A percentile compares a stretch with the other conserved stretches of the same genome.
Evolutionary conservation across 2,797 vertebrate species (phyloP).

Genomic region (Anisognathus igniventris): DNA sequence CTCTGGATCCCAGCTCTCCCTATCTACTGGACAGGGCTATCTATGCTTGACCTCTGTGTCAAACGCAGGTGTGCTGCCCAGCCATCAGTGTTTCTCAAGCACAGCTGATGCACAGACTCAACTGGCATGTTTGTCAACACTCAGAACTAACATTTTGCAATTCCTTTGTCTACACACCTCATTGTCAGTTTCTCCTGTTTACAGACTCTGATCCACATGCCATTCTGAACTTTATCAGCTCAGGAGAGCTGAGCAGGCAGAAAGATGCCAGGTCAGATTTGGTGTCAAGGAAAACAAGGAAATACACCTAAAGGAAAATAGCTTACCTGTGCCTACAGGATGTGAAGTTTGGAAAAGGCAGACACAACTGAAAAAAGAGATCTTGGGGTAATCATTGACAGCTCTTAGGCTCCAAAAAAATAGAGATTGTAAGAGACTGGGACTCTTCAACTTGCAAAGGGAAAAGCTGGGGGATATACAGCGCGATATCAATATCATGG

Average conservation of each 20-base stretch:
- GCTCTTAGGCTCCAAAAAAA: neutral
- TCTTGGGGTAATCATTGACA: neutral
- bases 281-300: neutral
- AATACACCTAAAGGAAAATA: neutral
- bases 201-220: neutral
- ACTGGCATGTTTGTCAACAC: neutral
- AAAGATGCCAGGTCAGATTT: neutral
- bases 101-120: neutral
- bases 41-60: neutral
- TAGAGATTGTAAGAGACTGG: neutral
- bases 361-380: neutral
- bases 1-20: neutral
- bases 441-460: neutral
- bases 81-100: neutral
- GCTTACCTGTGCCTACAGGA: rapidly evolving
- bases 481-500: neutral
- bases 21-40: neutral
- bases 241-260: neutral
- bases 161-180: neutral
- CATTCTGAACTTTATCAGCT: neutral
- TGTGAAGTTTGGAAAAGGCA: neutral
- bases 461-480: neutral
- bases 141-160: neutral
- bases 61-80: neutral
- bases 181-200: neutral